Percentiles rank a stretch among this genome's conserved stretches.
Evolutionary conservation across 2,113 vertebrate genomes (phyloP).

Genomic region (Antigone vipio): DNA sequence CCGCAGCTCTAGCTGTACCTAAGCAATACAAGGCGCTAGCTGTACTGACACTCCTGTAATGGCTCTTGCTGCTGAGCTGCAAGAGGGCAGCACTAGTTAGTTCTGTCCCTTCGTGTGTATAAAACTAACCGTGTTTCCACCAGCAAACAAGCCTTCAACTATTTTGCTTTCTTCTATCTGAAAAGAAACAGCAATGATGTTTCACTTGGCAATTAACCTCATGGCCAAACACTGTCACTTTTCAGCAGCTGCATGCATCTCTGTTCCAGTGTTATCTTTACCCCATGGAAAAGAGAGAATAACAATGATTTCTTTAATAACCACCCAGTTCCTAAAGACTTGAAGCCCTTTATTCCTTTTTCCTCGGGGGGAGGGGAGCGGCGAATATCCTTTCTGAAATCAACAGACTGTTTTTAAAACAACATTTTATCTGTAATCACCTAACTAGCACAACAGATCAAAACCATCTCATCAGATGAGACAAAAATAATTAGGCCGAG

Average conservation of each 20-base stretch:
- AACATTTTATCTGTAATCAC: neutral
- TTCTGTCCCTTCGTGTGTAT: neutral
- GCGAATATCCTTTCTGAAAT: neutral
- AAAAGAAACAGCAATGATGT: neutral
- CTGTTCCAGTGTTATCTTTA: neutral
- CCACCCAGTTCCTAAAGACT: neutral
- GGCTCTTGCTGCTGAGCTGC: neutral
- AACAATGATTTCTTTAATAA: neutral
- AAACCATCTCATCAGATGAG: neutral
- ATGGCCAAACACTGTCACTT: neutral
- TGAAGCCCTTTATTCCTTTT: neutral
- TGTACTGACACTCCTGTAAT: neutral
- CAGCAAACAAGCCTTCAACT: neutral
- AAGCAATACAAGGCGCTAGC: neutral
- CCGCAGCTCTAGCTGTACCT: neutral
- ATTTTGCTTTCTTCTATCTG: neutral
- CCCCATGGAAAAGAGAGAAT: neutral
- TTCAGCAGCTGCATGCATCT: neutral
- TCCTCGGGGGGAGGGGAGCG: rapidly evolving
- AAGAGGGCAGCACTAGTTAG: neutral
- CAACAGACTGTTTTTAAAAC: neutral
- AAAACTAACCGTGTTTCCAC: neutral
- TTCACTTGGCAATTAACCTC: neutral
- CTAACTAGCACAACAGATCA: neutral
- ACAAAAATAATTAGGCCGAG: neutral